Conservation (phyloP, 1,140 invertebrate genomes). For the Bombus pyrosoma region DNA sequence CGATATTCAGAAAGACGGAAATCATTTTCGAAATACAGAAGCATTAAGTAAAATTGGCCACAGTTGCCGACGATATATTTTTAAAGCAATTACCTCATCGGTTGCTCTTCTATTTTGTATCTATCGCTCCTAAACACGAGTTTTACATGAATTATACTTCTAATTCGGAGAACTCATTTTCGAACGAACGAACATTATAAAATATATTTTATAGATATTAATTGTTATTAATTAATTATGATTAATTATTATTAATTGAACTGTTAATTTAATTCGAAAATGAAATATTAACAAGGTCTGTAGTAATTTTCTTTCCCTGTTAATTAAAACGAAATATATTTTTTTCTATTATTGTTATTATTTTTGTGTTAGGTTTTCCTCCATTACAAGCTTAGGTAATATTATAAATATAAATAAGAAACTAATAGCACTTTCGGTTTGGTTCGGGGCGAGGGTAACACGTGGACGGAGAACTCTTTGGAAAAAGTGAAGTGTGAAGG, state of each 20-base stretch:
- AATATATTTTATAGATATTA: background rate
- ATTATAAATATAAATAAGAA: no score
- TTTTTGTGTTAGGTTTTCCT: no score
- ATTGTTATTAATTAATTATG: no score
- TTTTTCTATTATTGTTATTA: no score
- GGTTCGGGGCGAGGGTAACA: no score
- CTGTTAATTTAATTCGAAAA: background rate
- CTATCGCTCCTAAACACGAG: slow-evolving; percentile 3
- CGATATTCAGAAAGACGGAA: slow-evolving; percentile 19
- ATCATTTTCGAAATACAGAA: slow-evolving; percentile 10
- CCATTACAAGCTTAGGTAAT: no score
- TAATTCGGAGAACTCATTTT: background rate
- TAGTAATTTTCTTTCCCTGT: background rate
- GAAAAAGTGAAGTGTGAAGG: no score
- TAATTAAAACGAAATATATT: background rate
- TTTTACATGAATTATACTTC: background rate
- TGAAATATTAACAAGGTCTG: no score
- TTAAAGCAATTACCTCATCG: slow-evolving; percentile 62
- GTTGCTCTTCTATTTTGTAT: slow-evolving; percentile 44
- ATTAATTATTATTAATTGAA: no score
- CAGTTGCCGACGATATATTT: slow-evolving; percentile 50
- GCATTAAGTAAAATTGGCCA: background rate
- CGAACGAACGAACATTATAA: background rate
- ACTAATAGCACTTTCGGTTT: no score
- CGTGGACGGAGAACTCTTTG: no score